Percentiles rank a stretch among this genome's conserved stretches.
These are phyloP conservation scores for Artemia sp. DNA, from an alignment of 2,888 invertebrate genomes.

Conservation along the genomic window DNA sequence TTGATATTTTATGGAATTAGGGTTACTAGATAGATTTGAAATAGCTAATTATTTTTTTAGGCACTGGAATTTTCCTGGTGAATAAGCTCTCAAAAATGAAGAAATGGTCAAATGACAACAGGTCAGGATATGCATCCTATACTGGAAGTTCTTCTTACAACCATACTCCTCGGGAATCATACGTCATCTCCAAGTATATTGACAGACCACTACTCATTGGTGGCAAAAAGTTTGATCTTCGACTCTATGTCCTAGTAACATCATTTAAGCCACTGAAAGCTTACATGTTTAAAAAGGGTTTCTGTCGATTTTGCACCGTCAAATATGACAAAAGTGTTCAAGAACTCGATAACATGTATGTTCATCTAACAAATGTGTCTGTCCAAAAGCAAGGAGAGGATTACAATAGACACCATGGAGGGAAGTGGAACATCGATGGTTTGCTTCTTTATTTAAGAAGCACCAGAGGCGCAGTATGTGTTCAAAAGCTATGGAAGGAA, in stretches of 20 bases:
- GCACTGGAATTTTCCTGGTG: constrained; percentile 85
- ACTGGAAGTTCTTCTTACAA: constrained; percentile 62
- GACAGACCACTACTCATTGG: constrained; percentile 86
- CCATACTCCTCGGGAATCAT: constrained; percentile 56
- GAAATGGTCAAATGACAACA: constrained; percentile 21
- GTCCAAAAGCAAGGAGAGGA: constrained; percentile 95
- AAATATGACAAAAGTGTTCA: constrained; percentile 60
- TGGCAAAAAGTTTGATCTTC: constrained; percentile 85
- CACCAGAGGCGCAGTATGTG: constrained; percentile 55
- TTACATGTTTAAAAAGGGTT: constrained; percentile 77
- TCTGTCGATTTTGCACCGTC: constrained; percentile 88
- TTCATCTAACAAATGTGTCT: constrained; percentile 88
- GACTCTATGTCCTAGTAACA: constrained; percentile 78
- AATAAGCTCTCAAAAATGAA: constrained; percentile 43
- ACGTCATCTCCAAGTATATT: constrained; percentile 72
- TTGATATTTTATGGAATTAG: too few relatives aligned
- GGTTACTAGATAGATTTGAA: too few relatives aligned
- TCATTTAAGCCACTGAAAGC: constrained; percentile 83
- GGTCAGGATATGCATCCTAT: constrained; percentile 1
- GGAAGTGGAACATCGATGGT: constrained; percentile 75
- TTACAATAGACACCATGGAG: constrained; percentile 82
- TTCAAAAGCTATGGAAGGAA: constrained; percentile 57
- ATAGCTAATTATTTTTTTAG: constrained; percentile 29
- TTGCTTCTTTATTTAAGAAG: constrained; percentile 60
- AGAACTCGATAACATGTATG: constrained; percentile 77